A percentile compares a stretch with the other conserved stretches of the same genome.
Evolutionary conservation across 2,888 invertebrate species (phyloP).

Genomic region (Cantharis nigra): DNA sequence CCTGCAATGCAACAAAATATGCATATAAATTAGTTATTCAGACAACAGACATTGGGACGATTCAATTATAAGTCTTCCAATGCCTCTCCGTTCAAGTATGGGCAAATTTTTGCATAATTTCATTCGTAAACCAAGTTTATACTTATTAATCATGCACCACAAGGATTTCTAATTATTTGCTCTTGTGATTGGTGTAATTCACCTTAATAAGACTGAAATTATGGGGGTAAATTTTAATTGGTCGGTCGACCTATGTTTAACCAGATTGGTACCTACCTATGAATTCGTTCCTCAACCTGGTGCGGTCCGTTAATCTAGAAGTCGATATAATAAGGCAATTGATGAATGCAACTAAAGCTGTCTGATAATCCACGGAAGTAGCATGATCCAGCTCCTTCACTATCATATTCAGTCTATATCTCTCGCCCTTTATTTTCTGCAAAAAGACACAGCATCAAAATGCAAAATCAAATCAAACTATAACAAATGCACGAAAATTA

Average conservation of each 20-base stretch:
- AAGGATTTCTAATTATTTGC: not conserved
- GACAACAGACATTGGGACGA: not conserved
- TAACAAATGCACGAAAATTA: too few relatives aligned
- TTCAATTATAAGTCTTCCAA: not conserved
- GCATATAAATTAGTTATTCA: constrained; percentile 34
- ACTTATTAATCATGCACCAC: not conserved
- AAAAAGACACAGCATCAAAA: constrained; percentile 7
- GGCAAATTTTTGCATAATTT: not conserved
- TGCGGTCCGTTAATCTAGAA: constrained; percentile 82
- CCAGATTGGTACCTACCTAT: constrained; percentile 70
- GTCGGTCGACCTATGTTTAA: not conserved
- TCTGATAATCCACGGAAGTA: constrained; percentile 84
- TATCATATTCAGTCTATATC: constrained; percentile 87
- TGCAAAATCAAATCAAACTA: too few relatives aligned
- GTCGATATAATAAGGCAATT: constrained; percentile 95
- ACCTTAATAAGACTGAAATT: not conserved
- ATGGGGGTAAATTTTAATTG: not conserved
- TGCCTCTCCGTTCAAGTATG: not conserved
- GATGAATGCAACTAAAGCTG: constrained; percentile 89
- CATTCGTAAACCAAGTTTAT: not conserved
- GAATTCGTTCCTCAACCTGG: constrained; percentile 90
- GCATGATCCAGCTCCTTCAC: constrained; percentile 86
- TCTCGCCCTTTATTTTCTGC: constrained; percentile 82
- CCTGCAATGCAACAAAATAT: constrained; percentile 65
- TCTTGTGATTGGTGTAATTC: not conserved